Conservation (phyloP, 2,888 invertebrate genomes). For the Xestia ashworthii region DNA sequence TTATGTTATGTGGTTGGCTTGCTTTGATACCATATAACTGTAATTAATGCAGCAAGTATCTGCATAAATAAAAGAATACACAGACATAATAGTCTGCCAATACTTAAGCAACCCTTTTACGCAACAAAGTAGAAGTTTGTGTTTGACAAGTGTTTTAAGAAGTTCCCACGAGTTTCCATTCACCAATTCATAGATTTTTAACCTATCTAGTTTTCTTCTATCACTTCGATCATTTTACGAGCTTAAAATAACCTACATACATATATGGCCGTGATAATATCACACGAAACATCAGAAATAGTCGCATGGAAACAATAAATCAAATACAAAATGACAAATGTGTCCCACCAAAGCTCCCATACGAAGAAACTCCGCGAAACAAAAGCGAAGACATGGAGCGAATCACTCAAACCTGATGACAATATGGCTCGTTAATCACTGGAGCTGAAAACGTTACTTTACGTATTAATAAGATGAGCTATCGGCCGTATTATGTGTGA, state of each 20-base stretch:
- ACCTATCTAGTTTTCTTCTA: background rate
- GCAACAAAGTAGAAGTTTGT: background rate
- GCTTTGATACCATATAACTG: no score
- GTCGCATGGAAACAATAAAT: slow-evolving; percentile 46
- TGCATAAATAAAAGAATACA: no score
- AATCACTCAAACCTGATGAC: slow-evolving; percentile 61
- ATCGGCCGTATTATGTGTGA: background rate
- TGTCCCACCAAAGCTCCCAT: slow-evolving; percentile 26
- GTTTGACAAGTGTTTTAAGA: background rate
- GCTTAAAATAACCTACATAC: slow-evolving; percentile 7
- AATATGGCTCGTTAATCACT: slow-evolving; percentile 59
- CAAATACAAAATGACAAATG: slow-evolving; percentile 58
- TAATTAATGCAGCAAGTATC: no score
- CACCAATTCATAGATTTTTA: background rate
- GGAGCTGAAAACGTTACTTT: background rate
- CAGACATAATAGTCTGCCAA: no score
- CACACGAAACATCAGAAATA: slow-evolving; percentile 24
- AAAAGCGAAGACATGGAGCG: slow-evolving; percentile 52
- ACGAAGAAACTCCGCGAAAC: slow-evolving; percentile 46
- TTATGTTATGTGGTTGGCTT: no score
- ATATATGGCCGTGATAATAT: background rate
- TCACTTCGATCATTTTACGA: background rate
- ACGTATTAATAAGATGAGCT: slow-evolving; percentile 44
- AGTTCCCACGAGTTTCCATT: background rate
- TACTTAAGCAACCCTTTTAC: background rate